Evolutionary conservation across 2,113 vertebrate genomes (phyloP).

Genomic region (Lepus europaeus): DNA sequence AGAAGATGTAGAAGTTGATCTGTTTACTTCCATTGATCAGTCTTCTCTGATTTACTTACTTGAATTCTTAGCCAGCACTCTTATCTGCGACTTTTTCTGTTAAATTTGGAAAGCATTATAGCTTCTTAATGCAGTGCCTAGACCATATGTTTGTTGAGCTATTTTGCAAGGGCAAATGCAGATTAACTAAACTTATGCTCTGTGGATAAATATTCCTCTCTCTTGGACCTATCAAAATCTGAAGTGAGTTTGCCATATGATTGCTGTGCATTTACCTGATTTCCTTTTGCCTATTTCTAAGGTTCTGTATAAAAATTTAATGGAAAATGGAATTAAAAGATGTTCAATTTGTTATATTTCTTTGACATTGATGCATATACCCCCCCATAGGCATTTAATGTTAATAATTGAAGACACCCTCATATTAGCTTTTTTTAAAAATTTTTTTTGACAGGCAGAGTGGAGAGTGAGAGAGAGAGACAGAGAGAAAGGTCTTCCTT

Average conservation of each 20-base stretch:
- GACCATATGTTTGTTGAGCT: conserved; percentile 50
- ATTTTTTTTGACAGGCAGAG: no score
- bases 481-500: no score
- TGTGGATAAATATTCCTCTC: background rate
- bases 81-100: conserved; percentile 54
- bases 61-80: conserved; percentile 7
- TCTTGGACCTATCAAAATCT: background rate
- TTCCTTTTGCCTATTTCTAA: background rate
- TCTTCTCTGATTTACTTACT: conserved; percentile 49
- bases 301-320: no score
- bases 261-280: background rate
- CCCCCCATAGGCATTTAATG: no score
- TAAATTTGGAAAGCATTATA: conserved; percentile 56
- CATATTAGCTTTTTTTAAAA: background rate
- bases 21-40: background rate
- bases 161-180: conserved; percentile 39
- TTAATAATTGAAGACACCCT: no score
- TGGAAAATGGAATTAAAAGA: no score
- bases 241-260: background rate
- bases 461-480: no score
- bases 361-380: no score
- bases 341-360: no score
- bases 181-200: conserved; percentile 34
- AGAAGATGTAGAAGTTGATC: conserved; percentile 25
- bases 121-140: conserved; percentile 5